Evolutionary conservation across 1,140 invertebrate genomes (phyloP), one percentile per base, ranked within the genome.

Genomic region (Caerostris extrusa): DNA sequence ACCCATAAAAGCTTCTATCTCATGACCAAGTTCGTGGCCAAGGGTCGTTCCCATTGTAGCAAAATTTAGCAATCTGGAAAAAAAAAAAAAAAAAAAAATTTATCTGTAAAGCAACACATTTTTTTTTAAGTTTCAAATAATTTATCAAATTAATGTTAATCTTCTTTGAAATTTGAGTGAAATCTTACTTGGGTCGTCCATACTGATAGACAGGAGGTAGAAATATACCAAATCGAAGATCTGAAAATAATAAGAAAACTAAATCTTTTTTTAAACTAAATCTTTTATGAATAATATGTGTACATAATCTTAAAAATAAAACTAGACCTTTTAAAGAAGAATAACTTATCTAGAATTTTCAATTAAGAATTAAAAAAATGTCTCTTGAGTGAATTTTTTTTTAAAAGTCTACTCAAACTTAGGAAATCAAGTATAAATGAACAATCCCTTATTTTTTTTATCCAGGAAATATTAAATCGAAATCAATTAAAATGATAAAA

Each of bases 11-110:
- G 10, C 14, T 58, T 19, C 50, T 6, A 90, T 69, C 19, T 90
- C 64, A 58, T 90, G 88, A 1, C 88, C 88, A 3, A 90, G 19
- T 71, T 90, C 88, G 19, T 90, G 88, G 19, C 88, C 88, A 56
- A 90, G 55, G 3, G 67, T 57, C 12, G 64, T 55, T 57, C 88
- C 67, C 88, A 90, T 69, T 0, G 88, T 77, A n/a, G 67, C 88
- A 71, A 90, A 57, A 34, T 90, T 90, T 17, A 90, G n/a, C 12
- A 90, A 58, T 6, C 88, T 90, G 34, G 7, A 90, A 5, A 88
- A 7, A 61, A 34, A 56, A 34, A 6, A 81, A 81, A 8, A n/a
- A n/a, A 81, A 81, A n/a, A 81, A 81, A 12, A 19, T 81, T n/a
- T n/a, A n/a, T n/a, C n/a, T n/a, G n/a, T n/a, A n/a, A 19, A 19